These are phyloP conservation scores for Incurvaria masculella DNA, from an alignment of 2,888 invertebrate genomes.

Conservation along the genomic window DNA sequence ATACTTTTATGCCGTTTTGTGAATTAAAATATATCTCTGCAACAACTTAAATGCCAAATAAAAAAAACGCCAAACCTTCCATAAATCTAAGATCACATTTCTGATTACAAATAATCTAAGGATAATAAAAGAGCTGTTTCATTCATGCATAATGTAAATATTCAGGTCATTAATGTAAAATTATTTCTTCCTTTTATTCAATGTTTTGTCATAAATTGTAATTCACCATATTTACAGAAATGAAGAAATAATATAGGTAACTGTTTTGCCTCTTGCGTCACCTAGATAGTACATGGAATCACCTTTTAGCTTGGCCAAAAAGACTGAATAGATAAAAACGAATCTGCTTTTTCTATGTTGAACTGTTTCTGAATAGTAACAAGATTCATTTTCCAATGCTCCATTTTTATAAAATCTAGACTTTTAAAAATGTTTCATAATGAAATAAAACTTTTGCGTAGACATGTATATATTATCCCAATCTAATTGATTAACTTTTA, in stretches of 20 bases:
- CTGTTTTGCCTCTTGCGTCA: background rate
- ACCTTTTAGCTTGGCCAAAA: too few relatives aligned
- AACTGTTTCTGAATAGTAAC: too few relatives aligned
- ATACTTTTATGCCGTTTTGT: constrained; percentile 53
- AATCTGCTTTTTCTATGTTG: too few relatives aligned
- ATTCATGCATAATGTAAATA: background rate
- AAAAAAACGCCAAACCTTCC: constrained; percentile 17
- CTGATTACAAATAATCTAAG: background rate
- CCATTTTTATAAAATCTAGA: too few relatives aligned
- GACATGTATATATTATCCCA: too few relatives aligned
- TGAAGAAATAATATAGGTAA: background rate
- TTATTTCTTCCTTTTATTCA: too few relatives aligned
- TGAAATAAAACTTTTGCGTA: too few relatives aligned
- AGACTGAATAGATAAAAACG: too few relatives aligned
- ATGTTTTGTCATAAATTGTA: too few relatives aligned
- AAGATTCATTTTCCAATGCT: too few relatives aligned
- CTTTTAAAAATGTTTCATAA: too few relatives aligned
- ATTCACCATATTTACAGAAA: background rate
- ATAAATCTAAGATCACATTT: background rate
- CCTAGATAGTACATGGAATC: background rate
- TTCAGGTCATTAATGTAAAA: background rate
- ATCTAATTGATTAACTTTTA: too few relatives aligned
- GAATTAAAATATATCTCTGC: constrained; percentile 38
- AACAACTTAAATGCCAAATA: constrained; percentile 34
- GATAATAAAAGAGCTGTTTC: background rate